Percentiles rank a stretch among this genome's conserved stretches.
These are phyloP conservation scores for Vanessa atalanta DNA, from an alignment of 1,140 invertebrate genomes.

Conservation along the genomic window DNA sequence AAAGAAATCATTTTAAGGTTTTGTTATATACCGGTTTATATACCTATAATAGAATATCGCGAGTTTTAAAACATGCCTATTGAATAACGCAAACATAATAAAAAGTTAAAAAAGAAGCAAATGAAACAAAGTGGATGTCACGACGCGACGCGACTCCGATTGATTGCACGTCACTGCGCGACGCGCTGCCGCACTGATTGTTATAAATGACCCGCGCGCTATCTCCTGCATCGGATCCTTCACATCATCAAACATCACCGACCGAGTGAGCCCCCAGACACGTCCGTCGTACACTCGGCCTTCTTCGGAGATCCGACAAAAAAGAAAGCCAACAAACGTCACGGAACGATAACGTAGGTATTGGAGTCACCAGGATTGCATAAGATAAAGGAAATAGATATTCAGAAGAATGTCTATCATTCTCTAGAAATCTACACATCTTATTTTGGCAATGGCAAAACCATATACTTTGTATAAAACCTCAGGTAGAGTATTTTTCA, in stretches of 20 bases:
- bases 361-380: background rate
- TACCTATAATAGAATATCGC: too few relatives aligned
- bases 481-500: too few relatives aligned
- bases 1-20: too few relatives aligned
- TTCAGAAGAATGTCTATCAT: background rate
- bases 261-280: background rate
- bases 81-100: background rate
- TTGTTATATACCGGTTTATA: background rate
- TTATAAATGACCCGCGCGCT: slow-evolving; percentile 22
- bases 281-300: too few relatives aligned
- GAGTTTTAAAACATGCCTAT: too few relatives aligned
- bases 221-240: slow-evolving; percentile 4
- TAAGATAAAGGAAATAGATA: slow-evolving; percentile 4
- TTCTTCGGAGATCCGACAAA: background rate
- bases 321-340: background rate
- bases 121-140: background rate
- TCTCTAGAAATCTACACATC: background rate
- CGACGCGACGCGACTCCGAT: slow-evolving; percentile 1
- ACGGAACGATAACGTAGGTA: slow-evolving; percentile 7
- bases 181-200: slow-evolving; percentile 16
- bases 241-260: slow-evolving; percentile 1
- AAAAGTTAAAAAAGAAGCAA: background rate
- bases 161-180: slow-evolving; percentile 3
- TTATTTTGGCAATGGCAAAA: too few relatives aligned
- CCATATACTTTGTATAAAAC: too few relatives aligned